Conservation (phyloP, 64 coral and sea anemone genomes). For the Montipora foliosa region DNA sequence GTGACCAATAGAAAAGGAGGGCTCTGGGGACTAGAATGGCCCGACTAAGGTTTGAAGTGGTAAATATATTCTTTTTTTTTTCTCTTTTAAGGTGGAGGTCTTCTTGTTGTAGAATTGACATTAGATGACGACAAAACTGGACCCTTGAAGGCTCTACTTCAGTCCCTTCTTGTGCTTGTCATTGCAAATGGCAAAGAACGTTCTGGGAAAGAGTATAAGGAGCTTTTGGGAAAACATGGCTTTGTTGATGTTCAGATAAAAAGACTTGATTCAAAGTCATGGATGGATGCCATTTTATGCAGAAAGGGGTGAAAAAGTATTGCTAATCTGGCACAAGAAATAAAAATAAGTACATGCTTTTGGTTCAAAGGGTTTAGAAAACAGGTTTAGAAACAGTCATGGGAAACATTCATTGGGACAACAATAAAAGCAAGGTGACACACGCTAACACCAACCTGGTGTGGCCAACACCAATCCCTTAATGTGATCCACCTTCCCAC, state of each 20-base stretch:
- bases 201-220: conserved; percentile 72
- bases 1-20: too few relatives aligned
- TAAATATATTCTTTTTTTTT: neutral
- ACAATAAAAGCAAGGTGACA: too few relatives aligned
- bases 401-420: too few relatives aligned
- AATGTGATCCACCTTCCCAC: too few relatives aligned
- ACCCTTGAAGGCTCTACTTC: conserved; percentile 6
- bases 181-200: conserved; percentile 52
- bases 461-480: too few relatives aligned
- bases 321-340: too few relatives aligned
- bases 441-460: too few relatives aligned
- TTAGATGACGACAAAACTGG: conserved; percentile 81
- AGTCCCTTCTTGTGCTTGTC: conserved; percentile 55
- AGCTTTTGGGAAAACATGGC: conserved; percentile 66
- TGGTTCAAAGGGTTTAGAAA: too few relatives aligned
- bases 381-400: too few relatives aligned
- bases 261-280: neutral
- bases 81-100: conserved; percentile 70
- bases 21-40: too few relatives aligned
- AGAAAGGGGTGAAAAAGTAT: conserved; percentile 1
- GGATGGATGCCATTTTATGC: conserved; percentile 35
- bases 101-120: conserved; percentile 71
- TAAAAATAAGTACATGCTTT: too few relatives aligned
- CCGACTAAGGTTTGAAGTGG: too few relatives aligned
- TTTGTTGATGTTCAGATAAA: conserved; percentile 75